Conservation (phyloP, 2,113 vertebrate species). For the Illadopsis cleaveri region DNA sequence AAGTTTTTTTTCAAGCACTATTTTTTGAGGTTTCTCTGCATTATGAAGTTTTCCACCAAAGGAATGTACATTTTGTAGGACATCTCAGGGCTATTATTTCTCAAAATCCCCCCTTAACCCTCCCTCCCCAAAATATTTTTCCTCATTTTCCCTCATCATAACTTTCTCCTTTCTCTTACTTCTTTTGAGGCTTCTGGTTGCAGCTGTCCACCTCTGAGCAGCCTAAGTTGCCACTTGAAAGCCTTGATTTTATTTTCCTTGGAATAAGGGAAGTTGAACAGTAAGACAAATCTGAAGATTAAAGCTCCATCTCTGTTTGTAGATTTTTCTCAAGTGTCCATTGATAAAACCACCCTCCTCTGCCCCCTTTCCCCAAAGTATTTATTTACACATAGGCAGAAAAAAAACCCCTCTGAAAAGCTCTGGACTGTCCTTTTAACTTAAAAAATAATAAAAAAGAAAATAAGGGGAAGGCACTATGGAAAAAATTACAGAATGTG, state of each 20-base stretch:
- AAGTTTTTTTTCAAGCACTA: slow-evolving; percentile 53
- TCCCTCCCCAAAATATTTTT: slow-evolving; percentile 12
- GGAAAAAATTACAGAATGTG: slow-evolving; percentile 70
- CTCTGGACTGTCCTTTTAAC: slow-evolving; percentile 73
- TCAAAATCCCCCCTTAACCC: background rate
- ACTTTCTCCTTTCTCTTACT: background rate
- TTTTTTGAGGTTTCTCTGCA: slow-evolving; percentile 45
- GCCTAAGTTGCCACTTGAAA: slow-evolving; percentile 20
- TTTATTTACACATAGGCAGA: slow-evolving; percentile 72
- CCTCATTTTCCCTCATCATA: background rate
- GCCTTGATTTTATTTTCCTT: slow-evolving; percentile 19
- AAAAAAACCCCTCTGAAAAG: slow-evolving; percentile 58
- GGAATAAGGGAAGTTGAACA: slow-evolving; percentile 51
- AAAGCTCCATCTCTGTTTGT: slow-evolving; percentile 60
- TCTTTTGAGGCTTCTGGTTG: slow-evolving; percentile 7
- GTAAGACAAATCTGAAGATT: slow-evolving; percentile 44
- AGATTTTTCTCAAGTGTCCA: slow-evolving; percentile 39
- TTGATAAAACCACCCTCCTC: slow-evolving; percentile 24
- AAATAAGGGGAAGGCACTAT: slow-evolving; percentile 78
- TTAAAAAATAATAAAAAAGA: slow-evolving; percentile 64
- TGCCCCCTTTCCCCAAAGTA: slow-evolving; percentile 17
- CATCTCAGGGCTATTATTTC: slow-evolving; percentile 19
- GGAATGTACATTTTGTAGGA: slow-evolving; percentile 39
- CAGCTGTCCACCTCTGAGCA: slow-evolving; percentile 9
- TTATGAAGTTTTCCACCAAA: slow-evolving; percentile 30